phyloP scores from a whole-genome alignment of 2,113 vertebrate species.

The Otolemur garnettii region DNA sequence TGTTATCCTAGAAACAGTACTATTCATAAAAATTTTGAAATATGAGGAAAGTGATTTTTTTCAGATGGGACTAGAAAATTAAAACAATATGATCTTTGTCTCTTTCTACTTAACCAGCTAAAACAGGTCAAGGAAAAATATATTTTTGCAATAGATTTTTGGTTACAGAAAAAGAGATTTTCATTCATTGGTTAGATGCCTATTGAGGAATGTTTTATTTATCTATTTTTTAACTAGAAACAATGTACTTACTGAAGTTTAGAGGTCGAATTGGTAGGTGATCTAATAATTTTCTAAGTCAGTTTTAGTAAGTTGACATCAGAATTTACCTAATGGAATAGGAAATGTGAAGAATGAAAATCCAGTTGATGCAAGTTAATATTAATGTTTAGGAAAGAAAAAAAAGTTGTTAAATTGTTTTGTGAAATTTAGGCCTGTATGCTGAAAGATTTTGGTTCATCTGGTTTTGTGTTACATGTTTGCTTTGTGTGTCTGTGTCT shows the following conservation, averaged over 20 bases:
- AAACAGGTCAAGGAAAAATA: constrained; percentile 9
- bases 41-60: not conserved
- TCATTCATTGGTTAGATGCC: not conserved
- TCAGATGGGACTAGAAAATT: constrained; percentile 1
- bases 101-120: constrained; percentile 2
- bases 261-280: not conserved
- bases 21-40: constrained; percentile 62
- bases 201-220: constrained; percentile 55
- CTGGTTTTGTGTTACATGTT: not conserved
- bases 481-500: not conserved
- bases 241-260: not conserved
- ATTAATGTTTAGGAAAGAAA: not conserved
- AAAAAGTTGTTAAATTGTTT: not conserved
- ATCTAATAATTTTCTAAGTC: constrained; percentile 5
- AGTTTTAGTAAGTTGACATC: constrained; percentile 1
- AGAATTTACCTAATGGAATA: not conserved
- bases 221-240: constrained; percentile 35
- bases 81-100: not conserved
- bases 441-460: not conserved
- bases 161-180: not conserved
- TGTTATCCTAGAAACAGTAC: not conserved
- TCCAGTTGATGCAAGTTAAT: not conserved
- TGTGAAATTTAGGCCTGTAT: not conserved
- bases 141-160: not conserved
- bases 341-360: constrained; percentile 35